Percentiles rank a stretch among this genome's conserved stretches.
These are phyloP conservation scores for Capreolus pygargus DNA, from an alignment of 2,113 vertebrate species.

Conservation along the genomic window DNA sequence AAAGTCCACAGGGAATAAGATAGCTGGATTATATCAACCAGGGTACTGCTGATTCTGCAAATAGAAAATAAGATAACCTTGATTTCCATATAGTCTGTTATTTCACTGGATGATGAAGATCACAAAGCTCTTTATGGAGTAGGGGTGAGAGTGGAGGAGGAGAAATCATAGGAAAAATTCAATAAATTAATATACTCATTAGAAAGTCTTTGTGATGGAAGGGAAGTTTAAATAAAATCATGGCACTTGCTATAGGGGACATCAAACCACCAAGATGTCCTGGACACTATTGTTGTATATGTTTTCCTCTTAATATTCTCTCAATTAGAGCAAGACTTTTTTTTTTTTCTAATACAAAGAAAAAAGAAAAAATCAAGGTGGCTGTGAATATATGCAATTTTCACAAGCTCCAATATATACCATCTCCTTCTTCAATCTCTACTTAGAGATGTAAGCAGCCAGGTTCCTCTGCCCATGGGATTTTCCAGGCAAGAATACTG, in stretches of 20 bases:
- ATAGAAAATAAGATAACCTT: neutral
- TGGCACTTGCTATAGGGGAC: neutral
- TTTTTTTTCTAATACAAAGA: neutral
- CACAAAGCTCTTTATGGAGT: neutral
- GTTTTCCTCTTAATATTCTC: neutral
- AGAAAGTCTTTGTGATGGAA: neutral
- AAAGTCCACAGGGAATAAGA: neutral
- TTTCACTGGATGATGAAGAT: neutral
- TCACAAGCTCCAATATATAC: neutral
- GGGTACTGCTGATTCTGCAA: neutral
- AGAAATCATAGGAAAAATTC: neutral
- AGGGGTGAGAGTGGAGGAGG: fast-evolving
- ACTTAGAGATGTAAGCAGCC: neutral
- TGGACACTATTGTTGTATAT: neutral
- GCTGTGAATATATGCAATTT: neutral
- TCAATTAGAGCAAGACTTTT: neutral
- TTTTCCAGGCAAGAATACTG: neutral
- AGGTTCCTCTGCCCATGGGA: neutral
- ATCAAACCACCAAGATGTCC: neutral
- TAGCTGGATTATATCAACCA: neutral
- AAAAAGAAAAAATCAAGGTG: neutral
- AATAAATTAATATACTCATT: neutral
- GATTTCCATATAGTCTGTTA: neutral
- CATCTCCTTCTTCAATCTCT: neutral
- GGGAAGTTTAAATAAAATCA: neutral